Conservation (phyloP, 1,140 invertebrate species). For the Drosophila asahinai region DNA sequence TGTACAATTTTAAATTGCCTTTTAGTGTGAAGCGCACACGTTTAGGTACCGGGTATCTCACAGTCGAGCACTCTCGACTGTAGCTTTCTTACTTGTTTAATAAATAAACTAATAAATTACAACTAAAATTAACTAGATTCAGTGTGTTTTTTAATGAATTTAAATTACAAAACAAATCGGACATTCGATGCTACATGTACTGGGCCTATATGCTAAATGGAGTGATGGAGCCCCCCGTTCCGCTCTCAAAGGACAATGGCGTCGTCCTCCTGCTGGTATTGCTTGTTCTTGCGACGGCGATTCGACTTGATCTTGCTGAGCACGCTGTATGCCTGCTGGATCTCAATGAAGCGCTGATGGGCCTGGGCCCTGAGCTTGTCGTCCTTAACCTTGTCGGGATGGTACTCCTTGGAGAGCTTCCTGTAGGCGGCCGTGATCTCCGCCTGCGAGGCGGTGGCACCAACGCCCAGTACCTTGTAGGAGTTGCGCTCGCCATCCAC, state of each 20-base stretch:
- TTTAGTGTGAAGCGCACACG: too few species aligned
- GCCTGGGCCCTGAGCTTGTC: conserved; percentile 88
- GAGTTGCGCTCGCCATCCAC: conserved; percentile 96
- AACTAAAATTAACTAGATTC: neutral
- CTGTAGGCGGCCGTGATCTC: conserved; percentile 94
- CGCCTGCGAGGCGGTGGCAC: conserved; percentile 91
- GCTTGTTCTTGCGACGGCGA: conserved; percentile 90
- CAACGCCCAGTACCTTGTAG: conserved; percentile 93
- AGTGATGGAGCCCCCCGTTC: neutral
- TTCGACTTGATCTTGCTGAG: conserved; percentile 93
- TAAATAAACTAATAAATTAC: neutral
- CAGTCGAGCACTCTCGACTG: too few species aligned
- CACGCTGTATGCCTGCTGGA: conserved; percentile 96
- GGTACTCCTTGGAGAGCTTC: conserved; percentile 93
- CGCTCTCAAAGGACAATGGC: conserved; percentile 58
- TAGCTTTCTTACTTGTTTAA: neutral
- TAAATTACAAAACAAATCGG: neutral
- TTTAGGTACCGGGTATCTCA: too few species aligned
- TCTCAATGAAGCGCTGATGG: conserved; percentile 96
- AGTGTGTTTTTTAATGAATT: neutral
- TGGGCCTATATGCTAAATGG: conserved; percentile 2
- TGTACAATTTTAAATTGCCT: too few species aligned
- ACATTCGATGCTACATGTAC: neutral
- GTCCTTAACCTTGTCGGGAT: conserved; percentile 96
- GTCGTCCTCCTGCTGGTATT: conserved; percentile 82